These are phyloP conservation scores for Medauroidea extradentata DNA, from an alignment of 1,140 invertebrate species.

Conservation along the genomic window DNA sequence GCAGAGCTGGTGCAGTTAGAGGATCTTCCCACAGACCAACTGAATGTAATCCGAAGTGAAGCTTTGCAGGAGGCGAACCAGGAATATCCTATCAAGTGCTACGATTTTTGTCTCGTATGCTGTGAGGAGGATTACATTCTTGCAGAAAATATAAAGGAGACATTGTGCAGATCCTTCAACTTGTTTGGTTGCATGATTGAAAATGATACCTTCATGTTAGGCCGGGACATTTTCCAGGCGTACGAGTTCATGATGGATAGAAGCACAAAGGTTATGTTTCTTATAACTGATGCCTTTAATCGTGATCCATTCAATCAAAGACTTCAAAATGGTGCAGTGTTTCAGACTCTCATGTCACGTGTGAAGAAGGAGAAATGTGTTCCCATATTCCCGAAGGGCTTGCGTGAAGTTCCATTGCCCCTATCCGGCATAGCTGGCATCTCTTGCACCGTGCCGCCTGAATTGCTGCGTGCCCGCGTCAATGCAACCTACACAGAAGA, in stretches of 20 bases:
- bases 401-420: conserved; percentile 9
- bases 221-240: conserved; percentile 8
- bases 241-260: conserved; percentile 15
- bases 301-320: neutral
- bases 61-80: neutral
- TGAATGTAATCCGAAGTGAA: too few species aligned
- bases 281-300: conserved; percentile 5
- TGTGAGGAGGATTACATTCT: conserved; percentile 10
- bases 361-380: conserved; percentile 14
- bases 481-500: conserved; percentile 1
- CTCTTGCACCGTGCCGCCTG: neutral
- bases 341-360: conserved; percentile 4
- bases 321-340: conserved; percentile 15
- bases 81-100: neutral
- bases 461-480: neutral
- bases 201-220: conserved; percentile 8
- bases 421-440: conserved; percentile 12
- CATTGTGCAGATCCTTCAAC: neutral
- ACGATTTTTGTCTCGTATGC: conserved; percentile 15
- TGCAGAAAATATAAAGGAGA: conserved; percentile 1
- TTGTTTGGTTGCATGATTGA: conserved; percentile 11
- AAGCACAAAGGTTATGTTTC: conserved; percentile 15
- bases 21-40: too few species aligned
- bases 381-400: conserved; percentile 11
- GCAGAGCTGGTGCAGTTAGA: too few species aligned